Percentiles rank a stretch among this genome's conserved stretches.
phyloP scores from a whole-genome alignment of 2,797 vertebrate genomes.

The Argyrosomus regius region DNA sequence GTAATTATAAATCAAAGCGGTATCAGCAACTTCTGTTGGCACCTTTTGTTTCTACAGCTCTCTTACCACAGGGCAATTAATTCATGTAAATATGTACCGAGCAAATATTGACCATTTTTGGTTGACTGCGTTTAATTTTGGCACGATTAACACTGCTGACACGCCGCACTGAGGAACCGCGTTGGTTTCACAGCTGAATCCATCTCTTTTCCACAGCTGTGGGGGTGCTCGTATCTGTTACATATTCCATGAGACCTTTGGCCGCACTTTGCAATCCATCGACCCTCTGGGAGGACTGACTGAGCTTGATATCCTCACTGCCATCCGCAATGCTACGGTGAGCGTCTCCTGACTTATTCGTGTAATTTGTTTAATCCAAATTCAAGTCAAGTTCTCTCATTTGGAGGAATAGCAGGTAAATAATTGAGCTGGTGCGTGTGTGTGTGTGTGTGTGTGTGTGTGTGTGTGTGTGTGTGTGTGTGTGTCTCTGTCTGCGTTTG shows the following conservation, averaged over 20 bases:
- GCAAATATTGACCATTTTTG: conserved; percentile 75
- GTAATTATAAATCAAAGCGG: conserved; percentile 49
- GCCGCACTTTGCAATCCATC: conserved; percentile 89
- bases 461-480: conserved; percentile 28
- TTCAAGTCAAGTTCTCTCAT: conserved; percentile 30
- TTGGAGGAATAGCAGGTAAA: conserved; percentile 19
- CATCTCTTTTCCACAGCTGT: conserved; percentile 78
- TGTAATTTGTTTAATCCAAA: conserved; percentile 28
- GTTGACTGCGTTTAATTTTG: conserved; percentile 67
- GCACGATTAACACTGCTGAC: conserved; percentile 44
- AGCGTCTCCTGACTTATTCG: conserved; percentile 28
- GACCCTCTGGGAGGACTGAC: conserved; percentile 87
- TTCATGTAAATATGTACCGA: conserved; percentile 58
- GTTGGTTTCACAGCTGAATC: conserved; percentile 47
- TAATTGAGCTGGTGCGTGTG: conserved; percentile 5
- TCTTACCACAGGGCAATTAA: conserved; percentile 47
- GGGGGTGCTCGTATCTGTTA: conserved; percentile 90
- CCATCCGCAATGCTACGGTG: conserved; percentile 88
- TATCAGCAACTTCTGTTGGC: conserved; percentile 53
- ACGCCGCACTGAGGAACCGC: conserved; percentile 32
- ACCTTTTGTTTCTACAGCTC: conserved; percentile 36
- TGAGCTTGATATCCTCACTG: conserved; percentile 88
- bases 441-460: conserved; percentile 33
- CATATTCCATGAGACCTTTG: conserved; percentile 91
- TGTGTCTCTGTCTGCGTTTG: conserved; percentile 40